A percentile compares a stretch with the other conserved stretches of the same genome.
phyloP scores from a whole-genome alignment of 2,113 vertebrate species.

The crab-eating macaque (Macaca fascicularis) region T2T-MFA8v1.1 NC_088379.1:12052001-12052500 shows the following conservation, averaged over 20 bases:
- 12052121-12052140: constrained; percentile 49
- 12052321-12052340: constrained; percentile 52
- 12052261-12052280: constrained; percentile 20
- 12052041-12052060: constrained; percentile 76
- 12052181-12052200: not conserved
- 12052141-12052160: constrained; percentile 38
- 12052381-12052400: constrained; percentile 80
- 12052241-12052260: constrained; percentile 42
- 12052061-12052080: constrained; percentile 57
- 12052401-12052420: constrained; percentile 78
- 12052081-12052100: constrained; percentile 42
- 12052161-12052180: not conserved
- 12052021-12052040: constrained; percentile 68
- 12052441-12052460: constrained; percentile 76
- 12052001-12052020: constrained; percentile 69
- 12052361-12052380: constrained; percentile 77
- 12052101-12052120: constrained; percentile 34
- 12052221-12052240: not conserved
- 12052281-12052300: constrained; percentile 44
- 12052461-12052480: constrained; percentile 59
- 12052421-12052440: constrained; percentile 75
- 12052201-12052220: constrained; percentile 2
- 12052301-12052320: constrained; percentile 71
- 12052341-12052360: constrained; percentile 45
- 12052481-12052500: constrained; percentile 73